Evolutionary conservation across 2,888 invertebrate species (phyloP).

Genomic region (Polylopha cassiicola): DNA sequence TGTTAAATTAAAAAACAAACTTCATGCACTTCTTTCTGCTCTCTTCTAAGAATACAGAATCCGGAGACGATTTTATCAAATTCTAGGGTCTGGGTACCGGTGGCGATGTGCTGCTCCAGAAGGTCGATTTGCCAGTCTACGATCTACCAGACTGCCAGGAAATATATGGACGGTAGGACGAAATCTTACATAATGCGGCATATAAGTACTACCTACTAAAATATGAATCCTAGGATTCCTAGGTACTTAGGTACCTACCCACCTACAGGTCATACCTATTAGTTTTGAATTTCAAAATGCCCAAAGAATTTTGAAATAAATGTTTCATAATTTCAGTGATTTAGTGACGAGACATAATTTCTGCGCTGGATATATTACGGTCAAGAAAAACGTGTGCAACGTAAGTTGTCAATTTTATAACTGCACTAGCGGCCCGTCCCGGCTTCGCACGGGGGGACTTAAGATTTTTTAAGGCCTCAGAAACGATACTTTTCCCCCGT

Average conservation of each 20-base stretch:
- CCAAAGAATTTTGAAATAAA: no score
- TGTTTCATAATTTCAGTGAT: slow-evolving; percentile 54
- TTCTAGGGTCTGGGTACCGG: slow-evolving; percentile 46
- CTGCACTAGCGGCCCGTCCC: neutral
- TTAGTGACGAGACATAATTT: slow-evolving; percentile 60
- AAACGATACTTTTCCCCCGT: no score
- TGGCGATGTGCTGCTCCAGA: slow-evolving; percentile 56
- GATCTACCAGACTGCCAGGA: slow-evolving; percentile 61
- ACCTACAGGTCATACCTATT: no score
- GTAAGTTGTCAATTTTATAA: slow-evolving; percentile 38
- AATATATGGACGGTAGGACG: slow-evolving; percentile 51
- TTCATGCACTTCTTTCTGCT: no score
- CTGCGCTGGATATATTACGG: slow-evolving; percentile 63
- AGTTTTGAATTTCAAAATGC: no score
- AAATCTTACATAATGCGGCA: neutral
- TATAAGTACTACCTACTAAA: neutral
- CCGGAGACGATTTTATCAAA: slow-evolving; percentile 10
- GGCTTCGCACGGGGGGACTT: no score
- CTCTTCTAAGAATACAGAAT: neutral
- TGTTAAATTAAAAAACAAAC: neutral
- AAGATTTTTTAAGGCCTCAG: no score
- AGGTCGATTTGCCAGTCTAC: slow-evolving; percentile 55
- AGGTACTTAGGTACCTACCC: no score
- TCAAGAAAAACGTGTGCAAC: slow-evolving; percentile 63
- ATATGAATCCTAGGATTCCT: neutral